Conservation (phyloP, 2,888 invertebrate genomes). For the Pterostichus madidus region DNA sequence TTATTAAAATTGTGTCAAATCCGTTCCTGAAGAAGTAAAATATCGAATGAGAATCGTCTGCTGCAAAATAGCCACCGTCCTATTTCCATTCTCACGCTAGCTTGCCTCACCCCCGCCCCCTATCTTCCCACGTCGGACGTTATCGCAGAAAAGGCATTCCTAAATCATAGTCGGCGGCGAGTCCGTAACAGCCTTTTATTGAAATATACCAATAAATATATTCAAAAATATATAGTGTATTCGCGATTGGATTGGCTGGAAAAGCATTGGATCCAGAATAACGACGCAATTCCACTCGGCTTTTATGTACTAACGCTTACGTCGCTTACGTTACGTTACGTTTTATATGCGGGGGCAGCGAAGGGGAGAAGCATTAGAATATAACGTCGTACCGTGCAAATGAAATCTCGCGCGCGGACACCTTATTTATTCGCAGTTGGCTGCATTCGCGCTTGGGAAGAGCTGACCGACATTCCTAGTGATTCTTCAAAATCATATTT, state of each 20-base stretch:
- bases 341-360: constrained; percentile 15
- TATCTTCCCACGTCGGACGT: constrained; percentile 28
- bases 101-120: background rate
- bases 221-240: constrained; percentile 59
- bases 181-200: constrained; percentile 61
- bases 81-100: constrained; percentile 8
- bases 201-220: constrained; percentile 64
- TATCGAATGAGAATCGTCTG: constrained; percentile 9
- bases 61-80: constrained; percentile 20
- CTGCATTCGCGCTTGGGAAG: background rate
- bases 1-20: constrained; percentile 29
- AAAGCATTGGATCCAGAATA: constrained; percentile 44
- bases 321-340: constrained; percentile 5
- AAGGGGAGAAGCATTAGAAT: constrained; percentile 34
- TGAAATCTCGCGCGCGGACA: constrained; percentile 14
- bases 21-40: background rate
- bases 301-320: constrained; percentile 53
- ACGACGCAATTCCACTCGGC: constrained; percentile 57
- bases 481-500: no score
- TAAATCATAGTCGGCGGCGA: constrained; percentile 57
- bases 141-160: constrained; percentile 55
- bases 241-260: constrained; percentile 55
- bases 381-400: constrained; percentile 31
- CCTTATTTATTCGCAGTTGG: constrained; percentile 30
- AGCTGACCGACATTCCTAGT: background rate